Conservation (phyloP, 1,140 invertebrate genomes). For the Drosophila ficusphila region DNA sequence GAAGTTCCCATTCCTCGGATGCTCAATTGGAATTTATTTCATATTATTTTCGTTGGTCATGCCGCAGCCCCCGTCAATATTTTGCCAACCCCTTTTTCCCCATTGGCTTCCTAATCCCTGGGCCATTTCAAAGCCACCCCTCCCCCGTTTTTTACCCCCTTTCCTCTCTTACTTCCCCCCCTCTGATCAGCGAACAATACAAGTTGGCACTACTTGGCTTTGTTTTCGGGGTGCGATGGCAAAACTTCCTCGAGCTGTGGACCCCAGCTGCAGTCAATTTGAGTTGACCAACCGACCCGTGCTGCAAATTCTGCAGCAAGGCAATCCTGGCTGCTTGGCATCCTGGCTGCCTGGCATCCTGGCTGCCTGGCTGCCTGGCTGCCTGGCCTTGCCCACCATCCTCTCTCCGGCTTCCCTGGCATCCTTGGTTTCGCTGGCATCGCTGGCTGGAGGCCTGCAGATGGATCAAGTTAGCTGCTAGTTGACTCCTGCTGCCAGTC, state of each 20-base stretch:
- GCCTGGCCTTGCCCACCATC: too few relatives aligned
- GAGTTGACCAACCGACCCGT: constrained; percentile 28
- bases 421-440: too few relatives aligned
- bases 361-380: too few relatives aligned
- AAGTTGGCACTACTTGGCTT: constrained; percentile 63
- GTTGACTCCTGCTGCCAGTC: constrained; percentile 31
- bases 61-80: neutral
- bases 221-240: constrained; percentile 56
- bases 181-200: too few relatives aligned
- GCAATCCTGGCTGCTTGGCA: too few relatives aligned
- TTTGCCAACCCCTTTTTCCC: neutral
- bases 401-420: neutral
- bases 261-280: constrained; percentile 78
- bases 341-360: too few relatives aligned
- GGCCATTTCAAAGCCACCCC: too few relatives aligned
- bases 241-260: constrained; percentile 45
- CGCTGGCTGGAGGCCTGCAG: constrained; percentile 49
- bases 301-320: neutral
- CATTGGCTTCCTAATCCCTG: neutral
- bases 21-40: constrained; percentile 71
- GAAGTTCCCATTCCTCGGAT: constrained; percentile 8
- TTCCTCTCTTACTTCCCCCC: too few relatives aligned
- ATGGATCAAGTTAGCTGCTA: constrained; percentile 52
- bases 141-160: neutral
- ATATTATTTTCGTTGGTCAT: constrained; percentile 64